These are phyloP conservation scores for Toxotes jaculatrix DNA, from an alignment of 2,113 vertebrate genomes.

Conservation along the genomic window DNA sequence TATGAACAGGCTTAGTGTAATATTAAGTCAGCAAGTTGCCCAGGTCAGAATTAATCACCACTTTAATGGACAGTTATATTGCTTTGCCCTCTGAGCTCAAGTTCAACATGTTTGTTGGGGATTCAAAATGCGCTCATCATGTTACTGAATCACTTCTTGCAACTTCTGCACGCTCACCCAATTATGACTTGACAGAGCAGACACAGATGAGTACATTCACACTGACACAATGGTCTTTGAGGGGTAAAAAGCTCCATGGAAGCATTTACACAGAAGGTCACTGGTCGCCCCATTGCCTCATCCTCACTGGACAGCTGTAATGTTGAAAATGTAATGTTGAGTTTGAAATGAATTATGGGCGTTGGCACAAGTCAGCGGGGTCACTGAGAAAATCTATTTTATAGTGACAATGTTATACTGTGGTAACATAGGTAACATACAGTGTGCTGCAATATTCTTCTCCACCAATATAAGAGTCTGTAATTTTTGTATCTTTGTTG, in stretches of 20 bases:
- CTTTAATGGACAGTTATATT: constrained; percentile 30
- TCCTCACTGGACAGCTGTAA: constrained; percentile 45
- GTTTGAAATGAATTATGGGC: constrained; percentile 46
- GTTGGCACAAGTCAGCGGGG: constrained; percentile 41
- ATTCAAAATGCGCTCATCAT: constrained; percentile 6
- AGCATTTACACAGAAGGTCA: constrained; percentile 51
- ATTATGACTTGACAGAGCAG: constrained; percentile 45
- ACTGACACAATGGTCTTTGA: constrained; percentile 54
- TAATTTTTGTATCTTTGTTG: constrained; percentile 45
- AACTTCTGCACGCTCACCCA: constrained; percentile 15
- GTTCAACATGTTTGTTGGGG: constrained; percentile 17
- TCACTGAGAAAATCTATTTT: constrained; percentile 40
- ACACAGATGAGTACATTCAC: constrained; percentile 41
- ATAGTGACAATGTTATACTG: constrained; percentile 15
- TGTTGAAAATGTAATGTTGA: constrained; percentile 26
- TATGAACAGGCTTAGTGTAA: not conserved
- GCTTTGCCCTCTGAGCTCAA: constrained; percentile 50
- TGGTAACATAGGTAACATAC: constrained; percentile 26
- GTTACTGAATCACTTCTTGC: constrained; percentile 21
- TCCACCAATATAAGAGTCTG: constrained; percentile 11
- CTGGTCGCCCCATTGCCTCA: constrained; percentile 61
- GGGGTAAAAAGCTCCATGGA: constrained; percentile 48
- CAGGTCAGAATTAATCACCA: constrained; percentile 37
- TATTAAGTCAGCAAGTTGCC: constrained; percentile 12
- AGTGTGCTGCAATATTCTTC: constrained; percentile 40